These are phyloP conservation scores for Furcula furcula DNA, from an alignment of 2,888 invertebrate species.

Conservation along the genomic window DNA sequence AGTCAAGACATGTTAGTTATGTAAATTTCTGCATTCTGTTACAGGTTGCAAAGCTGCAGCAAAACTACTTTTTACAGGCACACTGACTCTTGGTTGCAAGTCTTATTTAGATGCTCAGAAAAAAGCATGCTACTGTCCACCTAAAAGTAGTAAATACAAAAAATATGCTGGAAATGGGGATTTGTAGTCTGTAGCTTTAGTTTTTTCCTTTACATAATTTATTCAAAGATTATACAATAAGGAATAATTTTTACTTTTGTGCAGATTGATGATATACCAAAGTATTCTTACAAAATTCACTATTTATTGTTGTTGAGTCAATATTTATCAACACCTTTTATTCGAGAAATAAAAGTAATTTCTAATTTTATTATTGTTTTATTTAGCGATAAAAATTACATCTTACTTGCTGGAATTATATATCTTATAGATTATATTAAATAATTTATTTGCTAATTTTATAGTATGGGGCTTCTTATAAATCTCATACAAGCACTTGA, in stretches of 20 bases:
- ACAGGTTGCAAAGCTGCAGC: conserved; percentile 92
- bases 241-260: background rate
- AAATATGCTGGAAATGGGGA: conserved; percentile 76
- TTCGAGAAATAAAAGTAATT: conserved; percentile 27
- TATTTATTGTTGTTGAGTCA: background rate
- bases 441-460: conserved; percentile 70
- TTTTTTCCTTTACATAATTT: background rate
- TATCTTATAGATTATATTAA: conserved; percentile 69
- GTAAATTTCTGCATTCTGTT: too few species aligned
- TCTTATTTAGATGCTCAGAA: conserved; percentile 92
- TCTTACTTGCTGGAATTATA: conserved; percentile 59
- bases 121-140: conserved; percentile 90
- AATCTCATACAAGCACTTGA: conserved; percentile 37
- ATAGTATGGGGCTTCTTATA: conserved; percentile 61
- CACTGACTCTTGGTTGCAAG: conserved; percentile 92
- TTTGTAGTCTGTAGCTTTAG: conserved; percentile 33
- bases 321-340: background rate
- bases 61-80: conserved; percentile 92
- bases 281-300: background rate
- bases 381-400: conserved; percentile 71
- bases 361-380: conserved; percentile 46
- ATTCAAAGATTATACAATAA: background rate
- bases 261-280: too few species aligned
- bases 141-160: conserved; percentile 71
- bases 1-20: too few species aligned